Percentiles rank a stretch among this genome's conserved stretches.
Evolutionary conservation across 2,888 invertebrate species (phyloP).

Genomic region (Eueremaeus valkanovi): DNA sequence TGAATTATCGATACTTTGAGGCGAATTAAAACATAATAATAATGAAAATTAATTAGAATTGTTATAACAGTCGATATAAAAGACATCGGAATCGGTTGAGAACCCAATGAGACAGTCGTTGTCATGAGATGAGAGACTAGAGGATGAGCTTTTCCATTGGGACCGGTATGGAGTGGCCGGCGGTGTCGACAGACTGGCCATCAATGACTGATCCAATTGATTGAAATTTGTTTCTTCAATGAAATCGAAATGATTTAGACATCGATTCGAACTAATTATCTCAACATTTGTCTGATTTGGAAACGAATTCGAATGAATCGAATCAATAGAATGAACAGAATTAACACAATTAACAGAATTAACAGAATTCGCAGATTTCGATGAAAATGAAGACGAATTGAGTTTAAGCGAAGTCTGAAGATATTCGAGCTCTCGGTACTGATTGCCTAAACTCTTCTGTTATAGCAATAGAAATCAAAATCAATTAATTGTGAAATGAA

Average conservation of each 20-base stretch:
- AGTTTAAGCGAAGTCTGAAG: neutral
- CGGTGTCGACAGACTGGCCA: conserved; percentile 17
- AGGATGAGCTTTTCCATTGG: conserved; percentile 3
- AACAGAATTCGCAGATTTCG: neutral
- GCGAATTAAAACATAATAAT: neutral
- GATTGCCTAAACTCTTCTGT: conserved; percentile 4
- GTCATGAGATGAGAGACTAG: conserved; percentile 30
- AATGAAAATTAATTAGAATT: neutral
- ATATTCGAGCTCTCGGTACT: conserved; percentile 22
- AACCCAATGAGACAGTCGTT: neutral
- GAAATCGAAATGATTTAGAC: neutral
- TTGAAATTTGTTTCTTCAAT: neutral
- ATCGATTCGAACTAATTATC: conserved; percentile 14
- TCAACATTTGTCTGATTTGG: neutral
- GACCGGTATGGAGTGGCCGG: neutral
- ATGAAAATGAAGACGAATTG: neutral
- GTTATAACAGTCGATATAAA: conserved; percentile 29
- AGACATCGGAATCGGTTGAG: conserved; percentile 6
- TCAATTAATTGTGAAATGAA: neutral
- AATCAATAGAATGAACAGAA: no score
- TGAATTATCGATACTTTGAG: neutral
- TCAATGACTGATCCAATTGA: neutral
- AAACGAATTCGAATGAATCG: neutral
- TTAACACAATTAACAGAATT: neutral
- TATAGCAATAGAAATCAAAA: neutral